Evolutionary conservation across 2,113 vertebrate genomes (phyloP).

Genomic region (Hippolais icterina): DNA sequence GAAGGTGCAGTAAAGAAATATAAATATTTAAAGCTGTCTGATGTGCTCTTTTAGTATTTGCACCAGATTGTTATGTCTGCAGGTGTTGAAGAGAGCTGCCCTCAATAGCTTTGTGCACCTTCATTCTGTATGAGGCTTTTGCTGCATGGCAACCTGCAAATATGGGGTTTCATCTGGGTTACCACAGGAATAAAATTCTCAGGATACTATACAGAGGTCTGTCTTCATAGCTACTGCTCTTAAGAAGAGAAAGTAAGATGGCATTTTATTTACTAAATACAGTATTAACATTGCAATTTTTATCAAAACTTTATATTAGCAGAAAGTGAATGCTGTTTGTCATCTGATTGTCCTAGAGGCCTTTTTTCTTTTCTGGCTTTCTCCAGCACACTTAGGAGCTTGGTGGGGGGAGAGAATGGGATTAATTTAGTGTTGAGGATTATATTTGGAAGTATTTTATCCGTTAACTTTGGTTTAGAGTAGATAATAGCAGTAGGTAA

Average conservation of each 20-base stretch:
- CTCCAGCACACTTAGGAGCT: background rate
- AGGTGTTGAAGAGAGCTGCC: background rate
- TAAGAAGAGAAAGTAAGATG: background rate
- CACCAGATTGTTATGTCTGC: background rate
- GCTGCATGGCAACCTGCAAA: background rate
- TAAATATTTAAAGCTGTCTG: background rate
- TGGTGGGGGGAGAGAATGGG: background rate
- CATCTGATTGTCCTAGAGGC: background rate
- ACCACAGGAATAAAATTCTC: background rate
- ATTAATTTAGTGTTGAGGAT: background rate
- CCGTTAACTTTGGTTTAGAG: constrained; percentile 26
- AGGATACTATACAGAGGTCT: background rate
- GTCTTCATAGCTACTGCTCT: background rate
- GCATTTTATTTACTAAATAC: background rate
- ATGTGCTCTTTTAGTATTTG: background rate
- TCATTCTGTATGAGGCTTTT: background rate
- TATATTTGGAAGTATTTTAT: background rate
- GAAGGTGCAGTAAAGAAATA: background rate
- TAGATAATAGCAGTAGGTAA: constrained; percentile 67
- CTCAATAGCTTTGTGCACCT: background rate
- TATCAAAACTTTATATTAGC: background rate
- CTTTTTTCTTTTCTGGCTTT: background rate
- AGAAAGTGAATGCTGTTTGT: background rate
- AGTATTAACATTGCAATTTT: background rate
- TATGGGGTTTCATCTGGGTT: background rate